These are phyloP conservation scores for Lophotis ruficrista DNA, from an alignment of 2,113 vertebrate species.

Conservation along the genomic window DNA sequence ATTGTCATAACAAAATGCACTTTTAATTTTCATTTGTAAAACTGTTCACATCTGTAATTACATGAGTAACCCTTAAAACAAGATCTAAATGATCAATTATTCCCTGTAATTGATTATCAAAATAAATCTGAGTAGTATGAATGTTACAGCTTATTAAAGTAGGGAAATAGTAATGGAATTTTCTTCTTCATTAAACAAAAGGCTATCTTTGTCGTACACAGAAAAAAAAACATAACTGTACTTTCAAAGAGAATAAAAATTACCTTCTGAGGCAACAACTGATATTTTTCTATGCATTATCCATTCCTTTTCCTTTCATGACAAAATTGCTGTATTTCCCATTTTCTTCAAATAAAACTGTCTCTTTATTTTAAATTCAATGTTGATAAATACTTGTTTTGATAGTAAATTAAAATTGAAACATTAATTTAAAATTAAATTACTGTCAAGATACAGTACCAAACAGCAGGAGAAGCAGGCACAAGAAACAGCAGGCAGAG, in stretches of 20 bases:
- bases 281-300: background rate
- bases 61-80: background rate
- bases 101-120: background rate
- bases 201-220: accelerated
- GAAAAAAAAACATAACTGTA: background rate
- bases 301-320: background rate
- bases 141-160: background rate
- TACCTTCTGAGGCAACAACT: accelerated
- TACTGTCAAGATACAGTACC: background rate
- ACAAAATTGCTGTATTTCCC: background rate
- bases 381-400: background rate
- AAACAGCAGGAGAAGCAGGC: background rate
- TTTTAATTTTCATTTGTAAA: background rate
- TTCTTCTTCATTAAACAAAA: background rate
- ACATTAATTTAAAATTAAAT: background rate
- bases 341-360: background rate
- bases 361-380: background rate
- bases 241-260: background rate
- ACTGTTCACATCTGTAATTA: background rate
- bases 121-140: background rate
- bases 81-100: background rate
- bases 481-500: background rate
- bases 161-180: background rate
- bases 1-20: background rate
- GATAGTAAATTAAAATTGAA: background rate